Evolutionary conservation across 2,113 vertebrate genomes (phyloP).

Genomic region (Paedocypris sp.): DNA sequence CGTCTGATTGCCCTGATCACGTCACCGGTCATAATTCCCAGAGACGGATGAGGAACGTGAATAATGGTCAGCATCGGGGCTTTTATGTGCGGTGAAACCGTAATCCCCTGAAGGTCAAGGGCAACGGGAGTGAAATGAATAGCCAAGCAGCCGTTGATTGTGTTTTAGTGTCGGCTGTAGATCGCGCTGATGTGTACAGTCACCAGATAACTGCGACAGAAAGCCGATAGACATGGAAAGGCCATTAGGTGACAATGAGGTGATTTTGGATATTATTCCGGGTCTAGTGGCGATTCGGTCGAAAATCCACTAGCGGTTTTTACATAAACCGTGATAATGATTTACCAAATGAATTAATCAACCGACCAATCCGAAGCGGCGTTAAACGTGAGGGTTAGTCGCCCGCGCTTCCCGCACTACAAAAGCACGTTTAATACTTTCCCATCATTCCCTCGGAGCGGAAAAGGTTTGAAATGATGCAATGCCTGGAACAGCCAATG

Average conservation of each 20-base stretch:
- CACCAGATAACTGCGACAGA: slow-evolving; percentile 11
- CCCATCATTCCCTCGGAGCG: background rate
- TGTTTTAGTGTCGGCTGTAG: slow-evolving; percentile 30
- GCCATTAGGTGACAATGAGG: slow-evolving; percentile 12
- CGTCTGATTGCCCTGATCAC: slow-evolving; percentile 55
- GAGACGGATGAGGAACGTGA: slow-evolving; percentile 45
- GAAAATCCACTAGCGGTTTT: background rate
- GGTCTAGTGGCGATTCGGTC: background rate
- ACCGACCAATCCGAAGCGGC: background rate
- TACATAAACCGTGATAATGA: background rate
- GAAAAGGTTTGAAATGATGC: slow-evolving; percentile 1
- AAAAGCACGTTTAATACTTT: background rate
- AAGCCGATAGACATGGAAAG: slow-evolving; percentile 5
- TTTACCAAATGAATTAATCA: background rate
- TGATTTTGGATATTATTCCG: background rate
- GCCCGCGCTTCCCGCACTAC: background rate
- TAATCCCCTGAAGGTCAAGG: slow-evolving; percentile 57
- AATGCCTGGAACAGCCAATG: background rate
- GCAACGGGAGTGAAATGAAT: slow-evolving; percentile 56
- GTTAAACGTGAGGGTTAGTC: background rate
- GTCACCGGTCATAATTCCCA: slow-evolving; percentile 39
- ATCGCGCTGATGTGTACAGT: slow-evolving; percentile 11
- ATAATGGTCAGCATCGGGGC: slow-evolving; percentile 50
- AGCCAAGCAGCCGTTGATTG: slow-evolving; percentile 39
- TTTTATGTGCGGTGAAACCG: slow-evolving; percentile 60